Conservation (phyloP, 1,140 invertebrate species). For the Stenopsyche tienmushanensis region DNA sequence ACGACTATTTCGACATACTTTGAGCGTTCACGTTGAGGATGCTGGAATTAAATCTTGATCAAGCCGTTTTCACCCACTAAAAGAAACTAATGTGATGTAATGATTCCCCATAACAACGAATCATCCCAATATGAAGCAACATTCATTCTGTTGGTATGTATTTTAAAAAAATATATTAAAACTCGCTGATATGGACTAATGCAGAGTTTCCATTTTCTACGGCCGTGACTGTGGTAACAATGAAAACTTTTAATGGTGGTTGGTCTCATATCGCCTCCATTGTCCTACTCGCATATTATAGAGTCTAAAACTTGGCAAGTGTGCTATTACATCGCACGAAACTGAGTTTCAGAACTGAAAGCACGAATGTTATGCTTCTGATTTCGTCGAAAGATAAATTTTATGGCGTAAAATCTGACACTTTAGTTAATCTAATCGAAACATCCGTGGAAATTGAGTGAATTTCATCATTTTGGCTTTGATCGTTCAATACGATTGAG, state of each 20-base stretch:
- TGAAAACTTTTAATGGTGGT: constrained; percentile 21
- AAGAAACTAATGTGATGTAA: not conserved
- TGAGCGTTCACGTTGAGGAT: not conserved
- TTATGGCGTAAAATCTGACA: too few relatives aligned
- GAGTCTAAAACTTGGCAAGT: not conserved
- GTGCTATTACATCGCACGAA: not conserved
- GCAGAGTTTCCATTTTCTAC: not conserved
- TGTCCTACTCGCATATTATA: constrained; percentile 18
- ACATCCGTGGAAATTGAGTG: too few relatives aligned
- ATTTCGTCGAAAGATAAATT: too few relatives aligned
- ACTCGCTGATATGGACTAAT: not conserved
- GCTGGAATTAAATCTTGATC: too few relatives aligned
- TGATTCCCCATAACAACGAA: not conserved
- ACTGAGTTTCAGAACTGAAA: constrained; percentile 1
- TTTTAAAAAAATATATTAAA: too few relatives aligned
- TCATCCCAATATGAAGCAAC: not conserved
- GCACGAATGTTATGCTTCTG: too few relatives aligned
- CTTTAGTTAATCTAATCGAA: too few relatives aligned
- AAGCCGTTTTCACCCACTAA: too few relatives aligned
- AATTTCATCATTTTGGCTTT: too few relatives aligned
- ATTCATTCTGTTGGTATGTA: too few relatives aligned
- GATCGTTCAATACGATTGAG: too few relatives aligned
- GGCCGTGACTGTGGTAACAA: not conserved
- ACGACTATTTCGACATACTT: not conserved
- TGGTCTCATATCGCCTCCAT: not conserved